Evolutionary conservation across 2,797 vertebrate species (phyloP).

Genomic region (Delichon dasypus): DNA sequence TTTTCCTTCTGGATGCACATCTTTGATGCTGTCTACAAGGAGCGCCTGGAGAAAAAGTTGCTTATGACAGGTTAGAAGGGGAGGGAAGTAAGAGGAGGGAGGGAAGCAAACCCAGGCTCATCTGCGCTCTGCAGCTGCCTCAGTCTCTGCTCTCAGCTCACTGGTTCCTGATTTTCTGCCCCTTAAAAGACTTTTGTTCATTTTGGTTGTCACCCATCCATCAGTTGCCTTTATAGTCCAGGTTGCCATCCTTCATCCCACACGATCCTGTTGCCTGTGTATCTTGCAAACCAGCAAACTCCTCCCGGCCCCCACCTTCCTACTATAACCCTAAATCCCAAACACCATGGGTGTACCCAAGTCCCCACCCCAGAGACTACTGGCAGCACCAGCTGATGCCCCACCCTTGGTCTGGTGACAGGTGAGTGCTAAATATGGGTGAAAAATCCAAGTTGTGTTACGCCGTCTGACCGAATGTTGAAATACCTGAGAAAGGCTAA

Average conservation of each 20-base stretch:
- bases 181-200: neutral
- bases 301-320: neutral
- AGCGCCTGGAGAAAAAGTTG: neutral
- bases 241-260: neutral
- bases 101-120: neutral
- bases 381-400: neutral
- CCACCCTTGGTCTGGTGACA: neutral
- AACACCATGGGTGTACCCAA: rapidly evolving
- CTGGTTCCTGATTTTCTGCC: neutral
- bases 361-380: neutral
- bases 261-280: rapidly evolving
- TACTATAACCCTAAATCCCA: neutral
- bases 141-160: neutral
- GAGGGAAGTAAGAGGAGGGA: neutral
- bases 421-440: neutral
- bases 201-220: neutral
- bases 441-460: neutral
- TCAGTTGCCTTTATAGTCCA: neutral
- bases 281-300: neutral
- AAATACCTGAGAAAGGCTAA: neutral
- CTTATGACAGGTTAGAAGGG: neutral
- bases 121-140: neutral
- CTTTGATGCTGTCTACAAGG: slow-evolving; percentile 8
- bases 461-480: rapidly evolving
- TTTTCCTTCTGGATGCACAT: slow-evolving; percentile 42